These are phyloP conservation scores for Resseliella maxima DNA, from an alignment of 2,888 invertebrate species.

Conservation along the genomic window DNA sequence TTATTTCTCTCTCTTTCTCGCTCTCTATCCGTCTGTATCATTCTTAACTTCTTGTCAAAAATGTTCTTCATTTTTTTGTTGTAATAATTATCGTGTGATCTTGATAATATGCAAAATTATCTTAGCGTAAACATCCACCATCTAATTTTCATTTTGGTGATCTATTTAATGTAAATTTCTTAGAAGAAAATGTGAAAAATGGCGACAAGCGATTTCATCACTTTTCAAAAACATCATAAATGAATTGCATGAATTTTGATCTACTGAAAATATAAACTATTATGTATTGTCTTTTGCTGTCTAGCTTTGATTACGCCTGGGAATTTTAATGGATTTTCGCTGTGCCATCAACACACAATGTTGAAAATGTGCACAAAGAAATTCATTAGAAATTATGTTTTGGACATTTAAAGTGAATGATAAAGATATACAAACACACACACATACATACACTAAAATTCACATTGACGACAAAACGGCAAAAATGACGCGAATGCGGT, in stretches of 20 bases:
- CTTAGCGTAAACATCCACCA: no score
- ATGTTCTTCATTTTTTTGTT: no score
- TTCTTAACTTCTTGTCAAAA: no score
- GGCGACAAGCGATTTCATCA: not conserved
- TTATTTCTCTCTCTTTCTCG: no score
- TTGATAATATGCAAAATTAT: no score
- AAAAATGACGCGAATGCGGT: constrained; percentile 21
- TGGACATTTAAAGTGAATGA: not conserved
- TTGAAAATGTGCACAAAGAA: not conserved
- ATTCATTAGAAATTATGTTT: constrained; percentile 23
- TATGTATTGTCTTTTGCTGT: not conserved
- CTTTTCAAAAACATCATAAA: not conserved
- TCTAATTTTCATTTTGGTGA: no score
- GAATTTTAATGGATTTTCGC: constrained; percentile 30
- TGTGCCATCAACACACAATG: not conserved
- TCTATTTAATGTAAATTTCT: no score
- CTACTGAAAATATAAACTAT: not conserved
- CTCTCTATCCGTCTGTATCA: no score
- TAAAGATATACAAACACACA: not conserved
- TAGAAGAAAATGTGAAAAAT: no score
- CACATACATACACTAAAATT: not conserved
- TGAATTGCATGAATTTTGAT: constrained; percentile 40
- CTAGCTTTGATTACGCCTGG: constrained; percentile 17
- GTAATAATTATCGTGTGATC: no score
- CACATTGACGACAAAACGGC: not conserved